Evolutionary conservation across 2,113 vertebrate species (phyloP).

Genomic region (Naja naja): DNA sequence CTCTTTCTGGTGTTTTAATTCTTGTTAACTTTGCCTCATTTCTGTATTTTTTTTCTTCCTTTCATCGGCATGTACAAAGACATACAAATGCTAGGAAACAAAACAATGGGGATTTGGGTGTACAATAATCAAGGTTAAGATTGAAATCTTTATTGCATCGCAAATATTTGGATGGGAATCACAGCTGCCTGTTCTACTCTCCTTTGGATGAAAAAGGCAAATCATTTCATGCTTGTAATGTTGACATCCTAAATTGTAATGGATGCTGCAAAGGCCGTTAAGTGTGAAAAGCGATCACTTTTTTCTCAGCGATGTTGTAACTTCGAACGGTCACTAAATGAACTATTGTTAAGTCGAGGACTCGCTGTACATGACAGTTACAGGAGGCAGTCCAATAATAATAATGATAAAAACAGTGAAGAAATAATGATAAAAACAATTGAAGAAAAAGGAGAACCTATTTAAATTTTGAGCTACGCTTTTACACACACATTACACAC

Average conservation of each 20-base stretch:
- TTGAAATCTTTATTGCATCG: background rate
- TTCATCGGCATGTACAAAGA: background rate
- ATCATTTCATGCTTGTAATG: background rate
- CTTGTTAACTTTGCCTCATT: background rate
- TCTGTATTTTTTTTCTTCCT: background rate
- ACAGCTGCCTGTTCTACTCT: background rate
- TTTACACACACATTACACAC: no score
- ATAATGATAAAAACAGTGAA: no score
- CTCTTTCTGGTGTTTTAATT: background rate
- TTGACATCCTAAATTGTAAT: background rate
- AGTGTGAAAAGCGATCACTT: no score
- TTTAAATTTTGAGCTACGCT: no score
- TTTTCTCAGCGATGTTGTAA: no score
- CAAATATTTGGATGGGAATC: background rate
- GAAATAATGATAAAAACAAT: no score
- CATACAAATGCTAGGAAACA: background rate
- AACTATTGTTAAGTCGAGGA: no score
- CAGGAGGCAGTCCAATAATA: no score
- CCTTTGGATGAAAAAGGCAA: background rate
- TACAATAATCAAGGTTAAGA: background rate
- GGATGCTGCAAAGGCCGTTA: background rate
- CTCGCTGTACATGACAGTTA: no score
- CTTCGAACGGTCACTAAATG: no score
- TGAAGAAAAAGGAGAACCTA: no score
- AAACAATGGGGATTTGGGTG: background rate